Conservation (phyloP, 2,797 vertebrate genomes). For the Melanotaenia maccullochi region DNA sequence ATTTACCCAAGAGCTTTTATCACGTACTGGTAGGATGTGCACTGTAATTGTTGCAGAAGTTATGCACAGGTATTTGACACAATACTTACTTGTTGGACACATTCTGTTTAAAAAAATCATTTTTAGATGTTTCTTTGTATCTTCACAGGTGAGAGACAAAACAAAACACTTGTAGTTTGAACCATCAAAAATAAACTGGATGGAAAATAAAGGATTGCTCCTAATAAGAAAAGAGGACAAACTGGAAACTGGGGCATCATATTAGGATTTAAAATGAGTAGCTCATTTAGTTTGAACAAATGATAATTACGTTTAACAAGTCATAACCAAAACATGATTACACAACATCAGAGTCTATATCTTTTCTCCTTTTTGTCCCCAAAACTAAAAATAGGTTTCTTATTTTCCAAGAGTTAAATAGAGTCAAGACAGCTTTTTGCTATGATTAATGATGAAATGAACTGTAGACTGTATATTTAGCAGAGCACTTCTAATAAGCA, state of each 20-base stretch:
- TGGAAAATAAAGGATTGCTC: conserved; percentile 9
- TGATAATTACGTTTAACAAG: neutral
- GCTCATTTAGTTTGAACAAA: neutral
- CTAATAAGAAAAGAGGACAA: conserved; percentile 16
- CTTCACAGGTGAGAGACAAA: neutral
- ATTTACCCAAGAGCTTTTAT: conserved; percentile 44
- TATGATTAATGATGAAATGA: neutral
- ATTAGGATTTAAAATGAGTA: too few species aligned
- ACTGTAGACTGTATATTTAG: conserved; percentile 1
- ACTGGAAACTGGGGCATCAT: neutral
- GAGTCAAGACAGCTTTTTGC: neutral
- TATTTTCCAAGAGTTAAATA: neutral
- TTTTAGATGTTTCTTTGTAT: neutral
- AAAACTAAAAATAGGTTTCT: too few species aligned
- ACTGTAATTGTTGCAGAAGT: conserved; percentile 35
- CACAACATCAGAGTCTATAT: too few species aligned
- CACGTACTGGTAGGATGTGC: conserved; percentile 20
- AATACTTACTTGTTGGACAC: conserved; percentile 19
- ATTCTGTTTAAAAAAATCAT: conserved; percentile 2
- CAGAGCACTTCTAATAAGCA: neutral
- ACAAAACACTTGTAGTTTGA: neutral
- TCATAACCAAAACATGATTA: neutral
- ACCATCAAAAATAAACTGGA: neutral
- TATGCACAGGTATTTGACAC: conserved; percentile 31
- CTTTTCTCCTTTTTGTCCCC: too few species aligned